Percentiles rank a stretch among this genome's conserved stretches.
phyloP scores from a whole-genome alignment of 2,113 vertebrate species.

The Spea multiplicata region DNA sequence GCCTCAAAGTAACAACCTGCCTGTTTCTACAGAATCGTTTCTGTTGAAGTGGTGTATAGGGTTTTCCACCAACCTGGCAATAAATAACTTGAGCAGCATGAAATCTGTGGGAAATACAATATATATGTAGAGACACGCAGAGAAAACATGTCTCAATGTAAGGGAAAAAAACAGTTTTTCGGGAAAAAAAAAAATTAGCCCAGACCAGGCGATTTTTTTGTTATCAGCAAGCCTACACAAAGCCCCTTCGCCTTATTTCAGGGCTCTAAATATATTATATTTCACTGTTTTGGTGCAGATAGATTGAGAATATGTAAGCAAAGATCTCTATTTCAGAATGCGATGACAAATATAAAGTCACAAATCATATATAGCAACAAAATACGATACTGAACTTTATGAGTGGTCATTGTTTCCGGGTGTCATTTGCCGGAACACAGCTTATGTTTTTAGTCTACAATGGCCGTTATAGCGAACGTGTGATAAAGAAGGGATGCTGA shows the following conservation, averaged over 20 bases:
- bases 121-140: constrained; percentile 29
- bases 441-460: no score
- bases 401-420: no score
- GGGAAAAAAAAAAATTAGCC: not conserved
- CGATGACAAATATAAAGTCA: no score
- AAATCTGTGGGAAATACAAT: constrained; percentile 43
- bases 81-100: constrained; percentile 14
- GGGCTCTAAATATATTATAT: no score
- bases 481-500: no score
- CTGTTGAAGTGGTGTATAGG: constrained; percentile 35
- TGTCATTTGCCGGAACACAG: no score
- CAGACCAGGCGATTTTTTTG: constrained; percentile 3
- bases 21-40: constrained; percentile 48
- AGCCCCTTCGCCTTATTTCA: not conserved
- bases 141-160: constrained; percentile 45
- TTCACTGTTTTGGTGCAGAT: no score
- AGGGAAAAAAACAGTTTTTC: not conserved
- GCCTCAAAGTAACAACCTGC: constrained; percentile 54
- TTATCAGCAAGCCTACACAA: constrained; percentile 19
- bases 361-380: no score
- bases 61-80: constrained; percentile 46
- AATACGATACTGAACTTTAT: no score
- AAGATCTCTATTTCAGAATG: no score
- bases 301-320: no score
- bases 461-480: no score